Conservation (phyloP, 2,797 vertebrate genomes). For the Phalloptychus januarius region DNA sequence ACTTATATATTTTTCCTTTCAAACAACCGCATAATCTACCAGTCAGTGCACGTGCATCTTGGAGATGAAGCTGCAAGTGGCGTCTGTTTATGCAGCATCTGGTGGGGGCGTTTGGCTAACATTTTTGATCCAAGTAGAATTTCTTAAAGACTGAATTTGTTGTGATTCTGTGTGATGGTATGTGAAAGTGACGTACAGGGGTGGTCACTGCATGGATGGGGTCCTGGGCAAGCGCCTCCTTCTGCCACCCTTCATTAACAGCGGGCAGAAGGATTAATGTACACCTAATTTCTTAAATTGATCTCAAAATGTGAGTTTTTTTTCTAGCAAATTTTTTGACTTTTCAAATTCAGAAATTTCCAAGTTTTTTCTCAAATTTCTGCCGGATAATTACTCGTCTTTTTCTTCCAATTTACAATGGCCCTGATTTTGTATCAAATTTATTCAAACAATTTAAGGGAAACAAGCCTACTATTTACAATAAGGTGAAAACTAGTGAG, state of each 20-base stretch:
- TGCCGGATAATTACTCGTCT: no score
- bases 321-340: no score
- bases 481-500: no score
- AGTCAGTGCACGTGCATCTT: neutral
- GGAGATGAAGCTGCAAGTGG: constrained; percentile 46
- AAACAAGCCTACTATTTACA: neutral
- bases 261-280: no score
- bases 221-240: neutral
- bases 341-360: no score
- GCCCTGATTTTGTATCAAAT: no score
- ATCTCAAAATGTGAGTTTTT: no score
- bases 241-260: neutral
- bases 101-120: neutral
- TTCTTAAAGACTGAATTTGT: neutral
- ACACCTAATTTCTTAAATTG: no score
- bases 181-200: neutral
- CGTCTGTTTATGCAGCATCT: constrained; percentile 4
- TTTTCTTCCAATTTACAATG: no score
- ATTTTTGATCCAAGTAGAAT: neutral
- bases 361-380: no score
- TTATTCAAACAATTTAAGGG: neutral
- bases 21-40: constrained; percentile 27
- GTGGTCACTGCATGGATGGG: neutral
- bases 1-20: no score
- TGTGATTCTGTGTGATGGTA: neutral